Conservation (phyloP, 2,888 invertebrate species). For the Creontiades dilutus region DNA sequence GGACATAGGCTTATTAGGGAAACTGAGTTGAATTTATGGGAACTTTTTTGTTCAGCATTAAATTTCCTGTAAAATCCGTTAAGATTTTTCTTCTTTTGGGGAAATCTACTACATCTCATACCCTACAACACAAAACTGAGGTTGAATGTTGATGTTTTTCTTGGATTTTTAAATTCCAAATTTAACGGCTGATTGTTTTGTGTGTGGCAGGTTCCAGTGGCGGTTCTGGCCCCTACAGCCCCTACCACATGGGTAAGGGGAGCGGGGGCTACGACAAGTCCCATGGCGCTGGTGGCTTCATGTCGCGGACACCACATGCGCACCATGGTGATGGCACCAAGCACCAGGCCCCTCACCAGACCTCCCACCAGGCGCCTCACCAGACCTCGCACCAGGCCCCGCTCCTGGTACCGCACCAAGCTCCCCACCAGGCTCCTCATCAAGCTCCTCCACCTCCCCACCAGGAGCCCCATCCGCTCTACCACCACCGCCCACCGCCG, state of each 20-base stretch:
- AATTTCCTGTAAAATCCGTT: too few relatives aligned
- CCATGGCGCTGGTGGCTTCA: not conserved
- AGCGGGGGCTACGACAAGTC: constrained; percentile 54
- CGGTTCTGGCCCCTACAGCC: constrained; percentile 38
- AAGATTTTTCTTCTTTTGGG: too few relatives aligned
- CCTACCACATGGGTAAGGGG: constrained; percentile 46
- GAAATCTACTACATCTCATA: too few relatives aligned
- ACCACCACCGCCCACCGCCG: constrained; percentile 44
- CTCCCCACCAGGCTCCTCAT: not conserved
- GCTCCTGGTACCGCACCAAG: not conserved
- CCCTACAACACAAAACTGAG: too few relatives aligned
- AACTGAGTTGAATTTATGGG: too few relatives aligned
- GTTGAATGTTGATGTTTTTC: too few relatives aligned
- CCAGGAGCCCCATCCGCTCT: constrained; percentile 44
- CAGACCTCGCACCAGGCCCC: not conserved
- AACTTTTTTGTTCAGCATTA: too few relatives aligned
- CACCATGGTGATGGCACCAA: not conserved
- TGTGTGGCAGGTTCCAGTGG: not conserved
- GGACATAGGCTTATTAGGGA: too few relatives aligned
- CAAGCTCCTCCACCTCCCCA: not conserved
- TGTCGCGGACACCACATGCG: not conserved
- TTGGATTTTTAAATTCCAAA: too few relatives aligned
- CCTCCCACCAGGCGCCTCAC: not conserved
- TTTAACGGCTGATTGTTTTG: too few relatives aligned
- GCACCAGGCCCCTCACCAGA: constrained; percentile 3